Evolutionary conservation across 2,797 vertebrate species (phyloP).

Genomic region (Falco columbarius): DNA sequence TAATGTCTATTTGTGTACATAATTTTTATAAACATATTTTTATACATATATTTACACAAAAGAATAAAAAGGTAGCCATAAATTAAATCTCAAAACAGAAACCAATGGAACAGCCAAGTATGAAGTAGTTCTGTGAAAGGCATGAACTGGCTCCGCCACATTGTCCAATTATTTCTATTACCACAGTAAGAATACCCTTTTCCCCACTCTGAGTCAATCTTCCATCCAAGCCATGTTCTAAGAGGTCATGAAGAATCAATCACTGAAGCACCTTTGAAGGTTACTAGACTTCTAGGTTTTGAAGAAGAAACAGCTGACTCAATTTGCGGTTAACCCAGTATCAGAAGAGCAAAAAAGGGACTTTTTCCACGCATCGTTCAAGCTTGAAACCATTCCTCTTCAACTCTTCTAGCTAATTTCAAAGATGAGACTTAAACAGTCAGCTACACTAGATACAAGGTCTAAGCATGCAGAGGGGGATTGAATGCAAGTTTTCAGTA

Average conservation of each 20-base stretch:
- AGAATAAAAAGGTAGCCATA: not conserved
- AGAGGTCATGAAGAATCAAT: not conserved
- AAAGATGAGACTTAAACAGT: not conserved
- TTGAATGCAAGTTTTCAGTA: not conserved
- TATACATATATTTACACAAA: not conserved
- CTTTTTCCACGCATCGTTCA: not conserved
- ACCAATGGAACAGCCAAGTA: not conserved
- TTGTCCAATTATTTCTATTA: not conserved
- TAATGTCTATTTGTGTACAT: not conserved
- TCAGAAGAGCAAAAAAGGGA: not conserved
- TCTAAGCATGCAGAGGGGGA: not conserved
- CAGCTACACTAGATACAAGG: not conserved
- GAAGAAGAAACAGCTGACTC: not conserved
- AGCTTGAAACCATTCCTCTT: not conserved
- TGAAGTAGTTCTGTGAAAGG: not conserved
- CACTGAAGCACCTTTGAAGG: not conserved
- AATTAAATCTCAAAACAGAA: not conserved
- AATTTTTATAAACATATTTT: not conserved
- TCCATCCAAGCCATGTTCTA: not conserved
- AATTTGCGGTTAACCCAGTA: not conserved
- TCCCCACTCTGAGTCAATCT: not conserved
- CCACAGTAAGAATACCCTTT: not conserved
- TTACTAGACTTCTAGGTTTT: not conserved
- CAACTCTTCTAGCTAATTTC: not conserved
- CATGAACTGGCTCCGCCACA: not conserved